Evolutionary conservation across 1,140 invertebrate genomes (phyloP), one percentile per base, ranked within the genome.

Genomic region (Caenorhabditis inopinata): DNA sequence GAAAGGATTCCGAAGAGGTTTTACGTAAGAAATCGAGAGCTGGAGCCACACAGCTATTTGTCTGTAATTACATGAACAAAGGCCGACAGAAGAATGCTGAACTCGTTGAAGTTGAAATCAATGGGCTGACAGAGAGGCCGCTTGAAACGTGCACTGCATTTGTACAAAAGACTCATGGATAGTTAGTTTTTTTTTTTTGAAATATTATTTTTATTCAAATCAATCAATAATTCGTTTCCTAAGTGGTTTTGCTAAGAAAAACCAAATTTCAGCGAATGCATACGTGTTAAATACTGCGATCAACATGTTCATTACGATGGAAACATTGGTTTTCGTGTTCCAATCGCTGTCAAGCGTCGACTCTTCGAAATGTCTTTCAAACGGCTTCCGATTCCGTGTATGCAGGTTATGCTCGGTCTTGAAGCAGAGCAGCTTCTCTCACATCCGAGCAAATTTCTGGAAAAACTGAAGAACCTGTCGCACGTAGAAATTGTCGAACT

Each of bases 321-420:
- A 0, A 68, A 68, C n/a, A 68, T 68, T 21, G 58, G 58, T 21
- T 68, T 68, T 25, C 58, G 58, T 38, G 58, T 68, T 3, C 58
- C 58, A 38, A 5, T 68, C 1, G 58, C 58, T 2, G 58, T 68
- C 0, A 68, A 68, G 23, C 32, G 58, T 18, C 58, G 58, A 3
- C 58, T 68, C 9, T 68, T 68, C n/a, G 32, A 68, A 68, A 68
- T 68, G 58, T 68, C 58, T 1, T 68, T 68, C 58, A 68, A 68
- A 27, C 32, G 58, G 11, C 0, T 68, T 32, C 58, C 58, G n/a
- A 42, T 68, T 68, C 32, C 58, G 7, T 68, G 58, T 38, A 68
- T 68, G 58, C 58, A 68, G 12, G n/a, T 38, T 5, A 38, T 68
- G 58, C 12, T 68, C 32, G n/a, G 58, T 9, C 12, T 68, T 21